Percentiles rank a stretch among this genome's conserved stretches.
Conservation (phyloP, 2,888 invertebrate species). For the Drosophila vallismaia region DNA sequence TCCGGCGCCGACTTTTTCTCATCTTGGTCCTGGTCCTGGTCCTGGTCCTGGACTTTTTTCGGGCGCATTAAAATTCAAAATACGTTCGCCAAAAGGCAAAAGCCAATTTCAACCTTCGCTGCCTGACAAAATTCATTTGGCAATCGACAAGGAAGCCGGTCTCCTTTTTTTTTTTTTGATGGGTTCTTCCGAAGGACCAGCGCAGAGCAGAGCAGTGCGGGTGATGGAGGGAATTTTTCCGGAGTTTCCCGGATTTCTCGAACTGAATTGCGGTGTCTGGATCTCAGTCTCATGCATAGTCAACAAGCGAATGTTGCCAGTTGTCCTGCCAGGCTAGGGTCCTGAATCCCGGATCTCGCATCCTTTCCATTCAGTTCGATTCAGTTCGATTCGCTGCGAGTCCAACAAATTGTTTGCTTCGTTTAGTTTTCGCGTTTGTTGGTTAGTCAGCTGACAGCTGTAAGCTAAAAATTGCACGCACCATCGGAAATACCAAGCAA, state of each 20-base stretch:
- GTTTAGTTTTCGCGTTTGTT: conserved; percentile 49
- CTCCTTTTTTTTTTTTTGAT: conserved; percentile 11
- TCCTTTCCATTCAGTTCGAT: not conserved
- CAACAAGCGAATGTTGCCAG: conserved; percentile 43
- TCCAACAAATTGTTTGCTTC: conserved; percentile 52
- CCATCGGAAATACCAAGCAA: conserved; percentile 23
- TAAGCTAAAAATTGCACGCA: conserved; percentile 47
- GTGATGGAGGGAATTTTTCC: conserved; percentile 4
- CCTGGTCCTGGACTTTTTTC: conserved; percentile 3
- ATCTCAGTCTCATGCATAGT: conserved; percentile 71
- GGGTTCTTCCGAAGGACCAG: not conserved
- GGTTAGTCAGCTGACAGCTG: conserved; percentile 52
- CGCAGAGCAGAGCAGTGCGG: not conserved
- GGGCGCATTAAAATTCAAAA: conserved; percentile 73
- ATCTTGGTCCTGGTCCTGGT: not conserved
- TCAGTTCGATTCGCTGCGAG: conserved; percentile 32
- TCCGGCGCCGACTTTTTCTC: conserved; percentile 1
- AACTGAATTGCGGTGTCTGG: conserved; percentile 14
- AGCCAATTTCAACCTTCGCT: conserved; percentile 75
- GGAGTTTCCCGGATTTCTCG: conserved; percentile 25
- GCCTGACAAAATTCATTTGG: conserved; percentile 72
- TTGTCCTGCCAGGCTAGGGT: conserved; percentile 20
- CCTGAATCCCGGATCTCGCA: not conserved
- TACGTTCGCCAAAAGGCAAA: conserved; percentile 73
- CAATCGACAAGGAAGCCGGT: conserved; percentile 55